These are phyloP conservation scores for Siniperca knerii DNA, from an alignment of 2,113 vertebrate species.

Conservation along the genomic window DNA sequence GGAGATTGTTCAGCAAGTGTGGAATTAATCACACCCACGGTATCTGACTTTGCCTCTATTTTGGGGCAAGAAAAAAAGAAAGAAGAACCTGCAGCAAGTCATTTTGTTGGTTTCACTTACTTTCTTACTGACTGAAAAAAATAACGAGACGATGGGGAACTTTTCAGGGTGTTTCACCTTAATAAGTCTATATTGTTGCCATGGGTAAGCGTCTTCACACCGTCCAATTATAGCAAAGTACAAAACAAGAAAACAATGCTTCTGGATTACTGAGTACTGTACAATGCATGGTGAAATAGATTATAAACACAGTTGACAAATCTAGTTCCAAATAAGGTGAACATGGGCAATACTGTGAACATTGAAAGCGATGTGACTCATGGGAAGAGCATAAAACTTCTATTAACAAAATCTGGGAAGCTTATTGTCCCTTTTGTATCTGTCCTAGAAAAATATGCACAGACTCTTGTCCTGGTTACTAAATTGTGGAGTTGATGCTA, in stretches of 20 bases:
- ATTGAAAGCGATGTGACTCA: neutral
- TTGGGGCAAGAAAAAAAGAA: neutral
- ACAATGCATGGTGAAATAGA: neutral
- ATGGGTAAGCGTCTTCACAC: constrained; percentile 22
- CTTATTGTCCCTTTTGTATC: constrained; percentile 17
- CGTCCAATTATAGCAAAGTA: neutral
- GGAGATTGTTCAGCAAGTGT: constrained; percentile 24
- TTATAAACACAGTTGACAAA: neutral
- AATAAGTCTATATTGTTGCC: constrained; percentile 10
- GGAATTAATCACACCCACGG: constrained; percentile 35
- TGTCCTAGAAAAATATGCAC: constrained; percentile 22
- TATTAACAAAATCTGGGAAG: neutral
- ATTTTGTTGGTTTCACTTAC: neutral
- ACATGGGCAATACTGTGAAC: neutral
- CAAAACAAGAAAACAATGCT: neutral
- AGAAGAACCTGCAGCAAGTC: neutral
- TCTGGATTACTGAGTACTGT: neutral
- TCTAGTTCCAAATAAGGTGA: constrained; percentile 19
- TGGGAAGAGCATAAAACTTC: neutral
- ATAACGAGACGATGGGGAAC: neutral
- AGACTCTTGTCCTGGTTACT: constrained; percentile 23
- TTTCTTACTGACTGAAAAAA: constrained; percentile 6
- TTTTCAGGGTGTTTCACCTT: constrained; percentile 21
- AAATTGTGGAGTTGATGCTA: constrained; percentile 24
- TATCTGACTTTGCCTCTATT: constrained; percentile 6